phyloP scores from a whole-genome alignment of 2,888 invertebrate genomes.

The Frankliniella fusca region DNA sequence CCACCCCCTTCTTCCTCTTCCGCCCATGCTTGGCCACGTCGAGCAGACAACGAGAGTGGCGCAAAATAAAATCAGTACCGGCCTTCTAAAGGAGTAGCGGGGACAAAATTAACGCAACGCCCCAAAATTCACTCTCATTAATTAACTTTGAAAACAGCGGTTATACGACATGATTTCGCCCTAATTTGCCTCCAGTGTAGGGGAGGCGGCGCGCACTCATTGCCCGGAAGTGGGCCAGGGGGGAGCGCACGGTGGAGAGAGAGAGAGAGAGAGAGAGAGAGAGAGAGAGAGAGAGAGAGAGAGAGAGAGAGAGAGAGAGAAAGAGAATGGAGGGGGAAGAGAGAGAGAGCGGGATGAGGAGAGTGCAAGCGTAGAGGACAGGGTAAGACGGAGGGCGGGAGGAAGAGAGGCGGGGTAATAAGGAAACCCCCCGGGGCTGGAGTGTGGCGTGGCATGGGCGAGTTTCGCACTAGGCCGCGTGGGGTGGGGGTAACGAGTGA shows the following conservation, averaged over 20 bases:
- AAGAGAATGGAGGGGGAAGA: background rate
- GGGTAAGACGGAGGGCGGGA: background rate
- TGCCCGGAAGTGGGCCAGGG: background rate
- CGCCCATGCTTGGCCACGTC: too few species aligned
- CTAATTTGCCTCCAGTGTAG: constrained; percentile 9
- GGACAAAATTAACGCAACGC: too few species aligned
- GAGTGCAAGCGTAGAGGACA: background rate
- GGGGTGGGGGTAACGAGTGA: background rate
- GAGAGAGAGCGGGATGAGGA: background rate
- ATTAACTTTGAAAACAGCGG: background rate
- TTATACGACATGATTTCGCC: constrained; percentile 3
- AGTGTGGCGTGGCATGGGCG: background rate
- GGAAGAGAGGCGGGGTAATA: background rate
- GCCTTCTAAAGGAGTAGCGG: too few species aligned
- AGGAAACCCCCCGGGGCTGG: background rate
- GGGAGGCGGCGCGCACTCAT: background rate
- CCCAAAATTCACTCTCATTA: background rate
- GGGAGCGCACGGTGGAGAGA: background rate
- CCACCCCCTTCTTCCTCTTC: background rate
- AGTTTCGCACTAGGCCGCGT: too few species aligned
- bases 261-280: background rate
- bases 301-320: background rate
- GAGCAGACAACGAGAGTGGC: too few species aligned
- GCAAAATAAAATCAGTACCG: too few species aligned
- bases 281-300: background rate